Conservation (phyloP, 2,113 vertebrate genomes). For the Trichomycterus rosablanca region DNA sequence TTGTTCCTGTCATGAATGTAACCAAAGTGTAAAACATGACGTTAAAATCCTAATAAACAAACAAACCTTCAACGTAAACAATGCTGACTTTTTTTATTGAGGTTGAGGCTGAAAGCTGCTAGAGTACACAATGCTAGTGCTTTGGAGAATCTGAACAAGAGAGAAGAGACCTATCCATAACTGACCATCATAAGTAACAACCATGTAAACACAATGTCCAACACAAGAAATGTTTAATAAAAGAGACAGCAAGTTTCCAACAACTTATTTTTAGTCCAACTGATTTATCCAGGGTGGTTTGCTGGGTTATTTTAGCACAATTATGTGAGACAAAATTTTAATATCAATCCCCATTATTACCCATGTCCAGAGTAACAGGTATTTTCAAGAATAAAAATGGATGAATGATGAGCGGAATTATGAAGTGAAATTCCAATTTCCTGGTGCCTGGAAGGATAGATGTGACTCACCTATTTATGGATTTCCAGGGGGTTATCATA, state of each 20-base stretch:
- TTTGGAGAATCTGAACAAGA: slow-evolving; percentile 12
- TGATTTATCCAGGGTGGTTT: slow-evolving; percentile 49
- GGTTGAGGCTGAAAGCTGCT: too few species aligned
- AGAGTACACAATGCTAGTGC: slow-evolving; percentile 14
- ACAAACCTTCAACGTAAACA: too few species aligned
- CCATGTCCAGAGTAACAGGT: background rate
- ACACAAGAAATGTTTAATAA: slow-evolving; percentile 66
- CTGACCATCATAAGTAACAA: slow-evolving; percentile 44
- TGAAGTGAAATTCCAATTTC: background rate
- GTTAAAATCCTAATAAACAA: too few species aligned
- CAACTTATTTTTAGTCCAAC: slow-evolving; percentile 61
- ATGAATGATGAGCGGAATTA: background rate
- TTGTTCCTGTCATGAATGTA: too few species aligned
- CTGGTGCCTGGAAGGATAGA: background rate
- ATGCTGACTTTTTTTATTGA: too few species aligned
- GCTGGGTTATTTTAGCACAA: slow-evolving; percentile 27
- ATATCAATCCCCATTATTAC: background rate
- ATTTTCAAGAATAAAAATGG: background rate
- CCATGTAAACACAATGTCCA: slow-evolving; percentile 56
- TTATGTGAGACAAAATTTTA: background rate
- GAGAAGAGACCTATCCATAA: slow-evolving; percentile 17
- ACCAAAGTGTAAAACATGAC: too few species aligned
- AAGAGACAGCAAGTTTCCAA: slow-evolving; percentile 63
- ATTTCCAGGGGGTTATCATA: slow-evolving; percentile 4
- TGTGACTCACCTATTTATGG: slow-evolving; percentile 12